Conservation (phyloP, 2,113 vertebrate genomes). For the Corvus hawaiiensis region DNA sequence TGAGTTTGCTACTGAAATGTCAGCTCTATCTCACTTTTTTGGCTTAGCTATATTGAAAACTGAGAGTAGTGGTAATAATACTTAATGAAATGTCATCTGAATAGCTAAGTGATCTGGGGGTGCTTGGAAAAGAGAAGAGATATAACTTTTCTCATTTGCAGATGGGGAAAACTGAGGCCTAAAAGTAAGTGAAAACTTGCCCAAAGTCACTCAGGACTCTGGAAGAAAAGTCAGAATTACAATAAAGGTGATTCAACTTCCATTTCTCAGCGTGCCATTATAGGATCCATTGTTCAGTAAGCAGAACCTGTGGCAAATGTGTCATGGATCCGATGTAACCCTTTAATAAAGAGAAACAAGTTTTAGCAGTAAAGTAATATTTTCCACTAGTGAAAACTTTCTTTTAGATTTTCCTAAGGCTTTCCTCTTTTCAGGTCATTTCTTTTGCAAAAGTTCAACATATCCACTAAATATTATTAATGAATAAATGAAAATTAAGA, state of each 20-base stretch:
- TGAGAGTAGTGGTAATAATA: background rate
- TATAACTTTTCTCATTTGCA: background rate
- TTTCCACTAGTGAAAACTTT: background rate
- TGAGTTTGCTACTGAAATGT: conserved; percentile 13
- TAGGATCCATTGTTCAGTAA: background rate
- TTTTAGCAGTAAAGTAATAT: background rate
- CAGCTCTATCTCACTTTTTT: conserved; percentile 2
- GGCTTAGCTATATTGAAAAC: background rate
- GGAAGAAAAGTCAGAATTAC: background rate
- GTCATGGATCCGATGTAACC: background rate
- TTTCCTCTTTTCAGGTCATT: background rate
- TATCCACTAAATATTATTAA: background rate
- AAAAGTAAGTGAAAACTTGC: background rate
- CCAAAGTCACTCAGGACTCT: background rate
- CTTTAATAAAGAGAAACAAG: background rate
- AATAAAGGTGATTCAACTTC: background rate
- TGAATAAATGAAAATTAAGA: background rate
- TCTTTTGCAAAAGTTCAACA: background rate
- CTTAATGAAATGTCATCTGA: conserved; percentile 4
- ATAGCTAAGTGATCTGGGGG: background rate
- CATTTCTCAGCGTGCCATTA: background rate
- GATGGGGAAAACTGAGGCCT: background rate
- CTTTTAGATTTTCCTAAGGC: background rate
- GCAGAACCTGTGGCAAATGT: background rate
- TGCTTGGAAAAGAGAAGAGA: background rate